Percentiles rank a stretch among this genome's conserved stretches.
Conservation (phyloP, 1,140 invertebrate species). For the Drosophila equinoxialis region DNA sequence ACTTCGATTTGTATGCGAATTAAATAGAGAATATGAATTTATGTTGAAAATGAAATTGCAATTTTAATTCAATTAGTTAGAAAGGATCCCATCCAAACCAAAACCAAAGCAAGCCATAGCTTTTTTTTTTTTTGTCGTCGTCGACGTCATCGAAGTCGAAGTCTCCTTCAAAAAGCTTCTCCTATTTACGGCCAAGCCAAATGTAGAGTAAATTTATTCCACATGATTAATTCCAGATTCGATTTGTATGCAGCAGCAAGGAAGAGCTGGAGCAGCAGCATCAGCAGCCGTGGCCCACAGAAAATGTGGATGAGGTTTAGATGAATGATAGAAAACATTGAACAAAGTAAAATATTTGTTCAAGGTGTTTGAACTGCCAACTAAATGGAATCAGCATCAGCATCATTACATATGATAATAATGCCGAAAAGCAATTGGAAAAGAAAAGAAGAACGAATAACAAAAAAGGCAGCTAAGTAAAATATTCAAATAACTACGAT, state of each 20-base stretch:
- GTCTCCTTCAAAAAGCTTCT: conserved; percentile 27
- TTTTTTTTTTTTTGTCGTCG: not conserved
- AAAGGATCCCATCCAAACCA: conserved; percentile 5
- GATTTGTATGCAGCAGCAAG: conserved; percentile 39
- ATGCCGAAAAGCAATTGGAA: conserved; percentile 22
- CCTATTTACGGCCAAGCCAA: conserved; percentile 28
- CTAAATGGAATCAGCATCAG: conserved; percentile 39
- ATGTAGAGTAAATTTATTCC: conserved; percentile 67
- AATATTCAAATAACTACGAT: conserved; percentile 13
- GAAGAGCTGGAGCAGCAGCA: not conserved
- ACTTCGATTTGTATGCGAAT: conserved; percentile 47
- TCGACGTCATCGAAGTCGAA: too few species aligned
- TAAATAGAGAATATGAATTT: conserved; percentile 50
- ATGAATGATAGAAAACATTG: conserved; percentile 7
- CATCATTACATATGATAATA: conserved; percentile 73
- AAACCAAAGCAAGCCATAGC: not conserved
- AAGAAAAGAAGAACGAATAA: not conserved
- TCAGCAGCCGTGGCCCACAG: not conserved
- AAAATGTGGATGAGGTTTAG: not conserved
- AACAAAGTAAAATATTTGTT: conserved; percentile 63
- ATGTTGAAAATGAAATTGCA: conserved; percentile 43
- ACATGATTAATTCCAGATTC: conserved; percentile 70
- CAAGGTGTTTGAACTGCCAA: conserved; percentile 58
- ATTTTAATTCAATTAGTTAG: conserved; percentile 57
- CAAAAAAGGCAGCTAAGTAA: not conserved